Evolutionary conservation across 1,140 invertebrate species (phyloP).

Genomic region (Mycetomoellerius zeteki): DNA sequence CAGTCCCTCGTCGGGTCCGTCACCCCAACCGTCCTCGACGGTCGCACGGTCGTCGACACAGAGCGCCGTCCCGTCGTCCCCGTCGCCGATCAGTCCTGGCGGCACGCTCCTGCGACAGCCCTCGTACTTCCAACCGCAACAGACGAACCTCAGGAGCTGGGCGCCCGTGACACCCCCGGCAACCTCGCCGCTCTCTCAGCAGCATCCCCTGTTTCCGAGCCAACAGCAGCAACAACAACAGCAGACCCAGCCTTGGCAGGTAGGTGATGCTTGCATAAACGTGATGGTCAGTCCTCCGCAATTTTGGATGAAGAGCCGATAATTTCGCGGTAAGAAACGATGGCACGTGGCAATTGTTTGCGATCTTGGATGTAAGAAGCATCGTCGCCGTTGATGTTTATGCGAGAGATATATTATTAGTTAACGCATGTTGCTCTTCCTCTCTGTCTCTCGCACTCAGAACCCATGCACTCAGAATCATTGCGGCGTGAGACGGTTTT

Average conservation of each 20-base stretch:
- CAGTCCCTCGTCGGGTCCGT: slow-evolving; percentile 80
- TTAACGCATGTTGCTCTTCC: not conserved
- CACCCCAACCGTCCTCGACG: slow-evolving; percentile 75
- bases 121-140: slow-evolving; percentile 79
- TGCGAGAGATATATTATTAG: slow-evolving; percentile 20
- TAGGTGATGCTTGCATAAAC: slow-evolving; percentile 62
- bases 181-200: slow-evolving; percentile 86
- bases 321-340: slow-evolving; percentile 3
- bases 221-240: slow-evolving; percentile 79
- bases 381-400: not conserved
- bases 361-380: not conserved
- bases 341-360: slow-evolving; percentile 10
- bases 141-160: slow-evolving; percentile 77
- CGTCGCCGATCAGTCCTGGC: slow-evolving; percentile 79
- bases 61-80: slow-evolving; percentile 69
- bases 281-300: slow-evolving; percentile 11
- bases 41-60: slow-evolving; percentile 70
- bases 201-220: slow-evolving; percentile 78
- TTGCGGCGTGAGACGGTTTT: slow-evolving; percentile 17
- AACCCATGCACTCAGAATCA: not conserved
- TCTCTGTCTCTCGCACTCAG: not conserved
- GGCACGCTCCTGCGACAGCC: slow-evolving; percentile 81
- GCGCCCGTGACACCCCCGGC: slow-evolving; percentile 82
- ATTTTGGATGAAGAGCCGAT: slow-evolving; percentile 4
- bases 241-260: slow-evolving; percentile 77